Conservation (phyloP, 2,888 invertebrate genomes). For the Anorthoa munda region DNA sequence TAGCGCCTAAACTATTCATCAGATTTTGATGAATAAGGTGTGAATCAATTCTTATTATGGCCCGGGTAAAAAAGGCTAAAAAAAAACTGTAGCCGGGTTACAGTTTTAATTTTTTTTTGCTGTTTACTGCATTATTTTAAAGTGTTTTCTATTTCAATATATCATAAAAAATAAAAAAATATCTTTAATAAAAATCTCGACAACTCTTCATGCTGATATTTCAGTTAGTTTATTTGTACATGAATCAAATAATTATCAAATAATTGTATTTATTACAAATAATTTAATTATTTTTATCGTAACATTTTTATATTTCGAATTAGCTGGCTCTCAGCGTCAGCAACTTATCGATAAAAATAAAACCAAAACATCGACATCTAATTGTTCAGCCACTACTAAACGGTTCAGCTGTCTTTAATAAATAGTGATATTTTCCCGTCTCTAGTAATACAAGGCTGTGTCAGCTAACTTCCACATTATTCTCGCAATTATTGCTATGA, state of each 20-base stretch:
- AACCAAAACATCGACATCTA: slow-evolving; percentile 63
- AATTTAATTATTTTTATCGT: not conserved
- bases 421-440: slow-evolving; percentile 80
- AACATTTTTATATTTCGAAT: not conserved
- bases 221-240: not conserved
- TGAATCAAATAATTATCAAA: too few relatives aligned
- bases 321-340: not conserved
- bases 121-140: not conserved
- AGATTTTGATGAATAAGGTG: too few relatives aligned
- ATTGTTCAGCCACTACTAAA: slow-evolving; percentile 61
- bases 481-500: slow-evolving; percentile 76
- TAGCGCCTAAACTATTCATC: too few relatives aligned
- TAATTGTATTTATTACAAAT: not conserved
- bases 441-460: slow-evolving; percentile 71
- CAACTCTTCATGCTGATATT: not conserved
- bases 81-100: too few relatives aligned
- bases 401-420: slow-evolving; percentile 81
- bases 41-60: too few relatives aligned
- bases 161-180: too few relatives aligned
- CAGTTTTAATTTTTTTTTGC: too few relatives aligned
- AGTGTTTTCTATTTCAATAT: not conserved
- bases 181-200: not conserved
- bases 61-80: too few relatives aligned
- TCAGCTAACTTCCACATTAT: slow-evolving; percentile 76
- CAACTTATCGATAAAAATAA: slow-evolving; percentile 37